Evolutionary conservation across 2,113 vertebrate species (phyloP), one percentile per base, ranked within the genome.

Genomic region (Saccopteryx bilineata): DNA sequence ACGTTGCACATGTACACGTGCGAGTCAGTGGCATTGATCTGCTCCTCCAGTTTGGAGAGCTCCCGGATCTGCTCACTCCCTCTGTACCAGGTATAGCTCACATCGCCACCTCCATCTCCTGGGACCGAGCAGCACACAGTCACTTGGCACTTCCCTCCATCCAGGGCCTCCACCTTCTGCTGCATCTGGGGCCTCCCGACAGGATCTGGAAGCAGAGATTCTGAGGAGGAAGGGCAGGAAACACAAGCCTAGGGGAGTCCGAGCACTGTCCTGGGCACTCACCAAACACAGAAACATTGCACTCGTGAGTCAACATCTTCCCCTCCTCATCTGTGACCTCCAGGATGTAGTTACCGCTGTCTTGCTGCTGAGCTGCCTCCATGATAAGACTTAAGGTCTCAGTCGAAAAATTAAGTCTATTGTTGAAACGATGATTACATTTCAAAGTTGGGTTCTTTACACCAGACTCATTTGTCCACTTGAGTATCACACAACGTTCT

Each of bases 271-370:
- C 58, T 24, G 7, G 21, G 33, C 52, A 96, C 97, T 97, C 72
- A 98, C 97, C 97, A 63, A 85, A 60, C 48, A 97, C 14, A 21
- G 9, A 46, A n/a, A 97, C 69, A 0, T 15, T 2, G 72, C 97
- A 97, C 0, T 0, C 0, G 1, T 9, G 2, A 3, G 0, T 5
- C 5, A 0, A 2, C 8, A 75, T 0, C 0, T 0, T 0, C 11
- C 97, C 97, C 2, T 0, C 0, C 0, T 0, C 0, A 0, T 1
- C 0, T 4, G 97, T 96, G 26, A 90, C 5, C 33, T 90, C 90
- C 18, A 98, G 12, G 0, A 0, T 0, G 24, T 98, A 97, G 8
- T 0, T 0, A 23, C 97, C 95, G 1, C 92, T 97, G 84, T 96
- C 23, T 12, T 65, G 3, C 1, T 9, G 60, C 84, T 75, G 75